A percentile compares a stretch with the other conserved stretches of the same genome.
These are phyloP conservation scores for Megalops cyprinoides DNA, from an alignment of 2,797 vertebrate species.

Conservation along the genomic window DNA sequence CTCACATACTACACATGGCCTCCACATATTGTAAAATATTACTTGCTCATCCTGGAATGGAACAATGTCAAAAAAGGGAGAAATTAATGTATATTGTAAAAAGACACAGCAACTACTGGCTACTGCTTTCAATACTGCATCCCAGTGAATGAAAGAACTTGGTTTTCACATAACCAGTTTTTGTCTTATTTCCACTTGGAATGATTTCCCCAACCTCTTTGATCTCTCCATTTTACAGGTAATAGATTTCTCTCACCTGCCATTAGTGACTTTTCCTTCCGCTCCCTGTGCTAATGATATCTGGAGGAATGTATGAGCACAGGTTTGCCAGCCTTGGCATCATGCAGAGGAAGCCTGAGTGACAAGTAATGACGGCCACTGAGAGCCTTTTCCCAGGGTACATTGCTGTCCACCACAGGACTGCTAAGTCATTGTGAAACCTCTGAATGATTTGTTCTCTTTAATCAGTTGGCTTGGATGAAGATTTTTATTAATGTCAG, in stretches of 20 bases:
- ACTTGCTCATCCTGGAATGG: not conserved
- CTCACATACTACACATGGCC: not conserved
- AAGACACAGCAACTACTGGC: too few species aligned
- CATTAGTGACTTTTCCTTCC: not conserved
- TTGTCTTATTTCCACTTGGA: too few species aligned
- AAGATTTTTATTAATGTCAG: not conserved
- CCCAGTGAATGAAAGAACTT: too few species aligned
- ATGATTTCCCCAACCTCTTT: not conserved
- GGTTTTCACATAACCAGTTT: too few species aligned
- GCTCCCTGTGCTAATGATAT: not conserved
- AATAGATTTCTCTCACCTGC: not conserved
- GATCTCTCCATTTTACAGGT: not conserved
- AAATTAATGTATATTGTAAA: too few species aligned
- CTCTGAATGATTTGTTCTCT: not conserved
- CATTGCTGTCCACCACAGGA: slow-evolving; percentile 40
- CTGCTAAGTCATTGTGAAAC: slow-evolving; percentile 43
- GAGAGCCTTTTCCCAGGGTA: slow-evolving; percentile 46
- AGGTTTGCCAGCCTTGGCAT: not conserved
- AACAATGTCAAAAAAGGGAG: too few species aligned
- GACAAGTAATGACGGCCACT: slow-evolving; percentile 57
- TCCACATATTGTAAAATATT: not conserved
- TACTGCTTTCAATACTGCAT: too few species aligned
- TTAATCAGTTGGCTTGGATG: not conserved
- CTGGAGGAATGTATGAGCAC: not conserved
- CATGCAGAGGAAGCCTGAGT: slow-evolving; percentile 56